These are phyloP conservation scores for Orthosia cruda DNA, from an alignment of 2,888 invertebrate genomes.

Conservation along the genomic window DNA sequence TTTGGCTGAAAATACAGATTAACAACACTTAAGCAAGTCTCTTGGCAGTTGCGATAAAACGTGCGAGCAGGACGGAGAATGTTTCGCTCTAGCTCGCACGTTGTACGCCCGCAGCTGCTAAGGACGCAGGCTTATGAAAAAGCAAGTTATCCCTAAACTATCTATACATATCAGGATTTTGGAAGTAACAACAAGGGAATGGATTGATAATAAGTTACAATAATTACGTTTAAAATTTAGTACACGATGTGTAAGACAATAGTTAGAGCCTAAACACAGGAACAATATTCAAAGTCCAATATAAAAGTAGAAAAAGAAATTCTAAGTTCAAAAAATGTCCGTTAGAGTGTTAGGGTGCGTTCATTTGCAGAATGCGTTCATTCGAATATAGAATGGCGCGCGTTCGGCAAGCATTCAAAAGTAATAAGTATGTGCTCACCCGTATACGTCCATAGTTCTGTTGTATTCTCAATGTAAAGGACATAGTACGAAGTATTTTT, in stretches of 20 bases:
- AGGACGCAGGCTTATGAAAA: not conserved
- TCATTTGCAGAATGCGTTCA: constrained; percentile 3
- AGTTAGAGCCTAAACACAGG: constrained; percentile 60
- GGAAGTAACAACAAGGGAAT: constrained; percentile 41
- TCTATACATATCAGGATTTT: constrained; percentile 63
- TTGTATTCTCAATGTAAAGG: constrained; percentile 46
- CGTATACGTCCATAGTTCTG: constrained; percentile 33
- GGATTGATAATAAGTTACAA: constrained; percentile 37
- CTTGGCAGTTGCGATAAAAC: constrained; percentile 2
- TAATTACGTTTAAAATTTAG: constrained; percentile 48
- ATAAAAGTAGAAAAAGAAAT: constrained; percentile 16
- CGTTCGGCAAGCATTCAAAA: not conserved
- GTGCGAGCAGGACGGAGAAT: not conserved
- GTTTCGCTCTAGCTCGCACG: not conserved
- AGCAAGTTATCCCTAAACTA: constrained; percentile 60
- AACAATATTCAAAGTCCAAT: constrained; percentile 49
- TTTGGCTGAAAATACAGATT: constrained; percentile 16
- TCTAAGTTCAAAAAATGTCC: constrained; percentile 33
- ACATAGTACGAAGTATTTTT: constrained; percentile 47
- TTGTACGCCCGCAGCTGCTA: not conserved
- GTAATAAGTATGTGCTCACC: not conserved
- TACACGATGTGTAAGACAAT: constrained; percentile 60
- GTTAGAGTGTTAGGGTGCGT: constrained; percentile 29
- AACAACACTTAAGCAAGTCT: constrained; percentile 4
- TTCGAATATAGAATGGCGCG: not conserved